Conservation (phyloP, 2,888 invertebrate species). For the Calameuta filiformis region DNA sequence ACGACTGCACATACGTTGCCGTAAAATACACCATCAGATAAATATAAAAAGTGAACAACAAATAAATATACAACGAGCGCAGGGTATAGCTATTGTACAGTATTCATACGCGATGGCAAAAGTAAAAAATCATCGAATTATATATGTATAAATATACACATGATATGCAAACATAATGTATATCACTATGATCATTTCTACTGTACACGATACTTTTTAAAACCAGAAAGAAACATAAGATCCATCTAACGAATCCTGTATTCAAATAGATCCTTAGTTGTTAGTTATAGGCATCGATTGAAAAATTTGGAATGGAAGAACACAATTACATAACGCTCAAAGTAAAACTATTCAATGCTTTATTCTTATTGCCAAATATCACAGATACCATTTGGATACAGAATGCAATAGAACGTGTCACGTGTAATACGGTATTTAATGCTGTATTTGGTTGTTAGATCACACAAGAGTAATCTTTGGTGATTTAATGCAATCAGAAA, state of each 20-base stretch:
- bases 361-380: conserved; percentile 35
- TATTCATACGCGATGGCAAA: neutral
- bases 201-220: neutral
- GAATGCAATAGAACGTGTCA: conserved; percentile 36
- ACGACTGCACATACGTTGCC: neutral
- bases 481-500: conserved; percentile 18
- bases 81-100: neutral
- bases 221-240: neutral
- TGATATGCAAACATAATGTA: neutral
- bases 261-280: conserved; percentile 30
- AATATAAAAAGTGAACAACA: neutral
- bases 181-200: neutral
- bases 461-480: conserved; percentile 44
- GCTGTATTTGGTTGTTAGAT: conserved; percentile 30
- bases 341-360: conserved; percentile 22
- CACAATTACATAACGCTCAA: neutral
- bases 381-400: conserved; percentile 46
- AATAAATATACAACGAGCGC: neutral
- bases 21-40: neutral
- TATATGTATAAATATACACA: neutral
- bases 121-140: neutral
- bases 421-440: conserved; percentile 31
- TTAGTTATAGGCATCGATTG: neutral
- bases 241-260: conserved; percentile 33
- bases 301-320: conserved; percentile 17